These are phyloP conservation scores for Marisa cornuarietis DNA, from an alignment of 1,140 invertebrate species.

Conservation along the genomic window DNA sequence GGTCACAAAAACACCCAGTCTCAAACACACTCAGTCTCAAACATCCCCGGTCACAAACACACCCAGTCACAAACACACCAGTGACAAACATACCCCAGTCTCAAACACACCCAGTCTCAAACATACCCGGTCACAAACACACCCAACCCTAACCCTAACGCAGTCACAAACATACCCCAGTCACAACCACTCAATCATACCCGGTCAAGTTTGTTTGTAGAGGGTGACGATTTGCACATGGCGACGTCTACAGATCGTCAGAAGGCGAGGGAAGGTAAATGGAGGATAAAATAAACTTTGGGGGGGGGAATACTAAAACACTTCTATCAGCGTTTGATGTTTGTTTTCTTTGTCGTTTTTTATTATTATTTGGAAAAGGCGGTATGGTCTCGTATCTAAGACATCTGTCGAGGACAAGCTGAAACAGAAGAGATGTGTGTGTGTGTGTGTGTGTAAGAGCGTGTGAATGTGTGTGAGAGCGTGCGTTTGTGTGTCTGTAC, in stretches of 20 bases:
- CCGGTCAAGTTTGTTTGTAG: neutral
- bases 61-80: neutral
- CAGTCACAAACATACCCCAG: neutral
- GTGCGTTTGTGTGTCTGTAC: too few species aligned
- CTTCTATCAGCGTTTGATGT: neutral
- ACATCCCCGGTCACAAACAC: slow-evolving; percentile 1
- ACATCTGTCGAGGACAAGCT: neutral
- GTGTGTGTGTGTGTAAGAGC: neutral
- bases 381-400: neutral
- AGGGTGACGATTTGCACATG: neutral
- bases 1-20: too few species aligned
- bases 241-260: neutral
- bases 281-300: neutral
- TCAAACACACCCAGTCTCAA: neutral
- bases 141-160: neutral
- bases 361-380: neutral
- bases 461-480: too few species aligned
- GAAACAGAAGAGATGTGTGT: neutral
- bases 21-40: neutral
- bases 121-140: neutral
- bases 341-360: neutral
- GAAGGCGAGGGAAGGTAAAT: neutral
- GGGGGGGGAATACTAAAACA: neutral
- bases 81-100: neutral
- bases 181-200: neutral